These are phyloP conservation scores for Eretmochelys imbricata DNA, from an alignment of 2,113 vertebrate genomes.

Conservation along the genomic window DNA sequence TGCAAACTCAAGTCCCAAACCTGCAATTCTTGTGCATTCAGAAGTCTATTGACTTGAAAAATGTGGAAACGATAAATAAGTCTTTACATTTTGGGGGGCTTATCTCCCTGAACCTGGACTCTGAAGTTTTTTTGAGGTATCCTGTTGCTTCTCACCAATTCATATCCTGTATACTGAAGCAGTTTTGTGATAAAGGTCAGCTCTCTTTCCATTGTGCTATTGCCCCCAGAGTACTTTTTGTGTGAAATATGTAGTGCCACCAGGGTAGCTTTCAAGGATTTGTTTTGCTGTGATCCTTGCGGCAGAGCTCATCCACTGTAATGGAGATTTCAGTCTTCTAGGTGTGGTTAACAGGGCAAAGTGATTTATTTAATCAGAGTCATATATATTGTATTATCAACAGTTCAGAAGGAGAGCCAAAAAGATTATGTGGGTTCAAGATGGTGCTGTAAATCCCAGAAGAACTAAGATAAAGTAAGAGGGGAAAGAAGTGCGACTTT, in stretches of 20 bases:
- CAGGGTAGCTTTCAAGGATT: not conserved
- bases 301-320: not conserved
- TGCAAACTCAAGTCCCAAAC: not conserved
- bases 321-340: not conserved
- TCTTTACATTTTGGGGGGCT: not conserved
- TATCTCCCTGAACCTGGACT: not conserved
- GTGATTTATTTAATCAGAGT: not conserved
- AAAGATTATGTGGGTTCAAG: not conserved
- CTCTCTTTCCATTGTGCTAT: not conserved
- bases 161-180: not conserved
- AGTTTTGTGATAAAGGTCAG: accelerated
- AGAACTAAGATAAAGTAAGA: not conserved
- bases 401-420: not conserved
- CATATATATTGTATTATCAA: not conserved
- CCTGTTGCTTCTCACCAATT: slow-evolving; percentile 11
- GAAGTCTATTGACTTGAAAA: not conserved
- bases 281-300: not conserved
- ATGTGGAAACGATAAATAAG: not conserved
- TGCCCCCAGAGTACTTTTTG: not conserved
- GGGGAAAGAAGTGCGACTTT: not conserved
- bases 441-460: not conserved
- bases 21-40: not conserved
- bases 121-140: not conserved
- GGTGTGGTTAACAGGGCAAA: not conserved
- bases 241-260: not conserved